A percentile compares a stretch with the other conserved stretches of the same genome.
These are phyloP conservation scores for Artibeus lituratus DNA, from an alignment of 2,797 vertebrate species.

Conservation along the genomic window DNA sequence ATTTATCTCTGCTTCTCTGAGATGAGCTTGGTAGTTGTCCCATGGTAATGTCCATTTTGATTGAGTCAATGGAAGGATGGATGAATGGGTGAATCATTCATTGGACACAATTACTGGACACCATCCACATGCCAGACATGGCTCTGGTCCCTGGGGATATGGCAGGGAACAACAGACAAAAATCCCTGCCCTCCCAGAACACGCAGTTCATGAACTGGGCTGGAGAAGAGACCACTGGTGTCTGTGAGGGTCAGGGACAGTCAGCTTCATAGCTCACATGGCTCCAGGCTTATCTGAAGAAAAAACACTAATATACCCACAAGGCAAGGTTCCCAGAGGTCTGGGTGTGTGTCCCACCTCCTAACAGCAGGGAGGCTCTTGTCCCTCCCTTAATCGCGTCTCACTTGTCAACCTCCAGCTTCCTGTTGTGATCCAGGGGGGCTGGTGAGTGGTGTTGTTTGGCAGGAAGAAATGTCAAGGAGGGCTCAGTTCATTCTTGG, in stretches of 20 bases:
- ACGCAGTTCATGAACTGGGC: neutral
- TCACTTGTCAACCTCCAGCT: constrained; percentile 50
- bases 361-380: constrained; percentile 1
- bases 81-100: neutral
- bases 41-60: neutral
- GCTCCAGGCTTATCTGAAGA: neutral
- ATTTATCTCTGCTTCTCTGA: neutral
- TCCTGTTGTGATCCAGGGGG: constrained; percentile 68
- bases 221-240: neutral
- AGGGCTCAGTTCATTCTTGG: constrained; percentile 36
- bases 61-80: neutral
- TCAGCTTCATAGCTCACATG: neutral
- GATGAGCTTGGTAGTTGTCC: neutral
- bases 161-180: constrained; percentile 2
- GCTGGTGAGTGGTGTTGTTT: constrained; percentile 47
- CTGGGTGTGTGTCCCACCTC: neutral
- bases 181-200: neutral
- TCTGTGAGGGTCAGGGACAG: neutral
- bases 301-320: constrained; percentile 13
- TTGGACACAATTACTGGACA: neutral
- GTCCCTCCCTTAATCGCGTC: neutral
- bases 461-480: constrained; percentile 70
- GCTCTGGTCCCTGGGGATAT: neutral
- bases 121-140: neutral
- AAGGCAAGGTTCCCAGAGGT: neutral